phyloP scores from a whole-genome alignment of 2,113 vertebrate genomes.

The Glaucomys volans region DNA sequence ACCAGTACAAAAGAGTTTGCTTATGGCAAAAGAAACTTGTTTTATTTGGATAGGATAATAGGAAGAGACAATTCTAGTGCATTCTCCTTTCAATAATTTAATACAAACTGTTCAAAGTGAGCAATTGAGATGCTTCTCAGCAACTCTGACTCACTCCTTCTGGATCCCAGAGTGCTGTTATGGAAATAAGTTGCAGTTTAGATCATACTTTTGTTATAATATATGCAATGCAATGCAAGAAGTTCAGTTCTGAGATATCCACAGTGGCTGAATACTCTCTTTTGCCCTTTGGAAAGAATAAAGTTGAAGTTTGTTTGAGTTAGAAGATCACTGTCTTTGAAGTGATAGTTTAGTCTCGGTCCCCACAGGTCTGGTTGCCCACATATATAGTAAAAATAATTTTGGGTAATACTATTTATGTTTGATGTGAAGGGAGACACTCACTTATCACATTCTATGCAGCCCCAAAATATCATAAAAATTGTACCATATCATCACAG shows the following conservation, averaged over 20 bases:
- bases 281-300: slow-evolving; percentile 48
- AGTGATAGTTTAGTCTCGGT: background rate
- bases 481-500: background rate
- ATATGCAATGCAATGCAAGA: slow-evolving; percentile 51
- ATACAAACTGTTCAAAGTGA: slow-evolving; percentile 56
- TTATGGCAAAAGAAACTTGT: slow-evolving; percentile 21
- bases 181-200: slow-evolving; percentile 52
- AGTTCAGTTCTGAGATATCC: slow-evolving; percentile 20
- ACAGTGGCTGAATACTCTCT: background rate
- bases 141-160: slow-evolving; percentile 70
- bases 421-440: background rate
- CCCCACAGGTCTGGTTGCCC: background rate
- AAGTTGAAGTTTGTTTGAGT: background rate
- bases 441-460: background rate
- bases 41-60: slow-evolving; percentile 51
- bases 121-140: slow-evolving; percentile 62
- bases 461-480: background rate
- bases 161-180: slow-evolving; percentile 49
- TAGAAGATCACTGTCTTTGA: slow-evolving; percentile 15
- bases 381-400: background rate
- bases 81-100: slow-evolving; percentile 66
- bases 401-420: background rate
- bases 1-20: slow-evolving; percentile 26
- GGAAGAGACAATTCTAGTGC: slow-evolving; percentile 23
- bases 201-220: slow-evolving; percentile 32